These are phyloP conservation scores for Listrodromus nycthemerus DNA, from an alignment of 2,888 invertebrate genomes.

Conservation along the genomic window DNA sequence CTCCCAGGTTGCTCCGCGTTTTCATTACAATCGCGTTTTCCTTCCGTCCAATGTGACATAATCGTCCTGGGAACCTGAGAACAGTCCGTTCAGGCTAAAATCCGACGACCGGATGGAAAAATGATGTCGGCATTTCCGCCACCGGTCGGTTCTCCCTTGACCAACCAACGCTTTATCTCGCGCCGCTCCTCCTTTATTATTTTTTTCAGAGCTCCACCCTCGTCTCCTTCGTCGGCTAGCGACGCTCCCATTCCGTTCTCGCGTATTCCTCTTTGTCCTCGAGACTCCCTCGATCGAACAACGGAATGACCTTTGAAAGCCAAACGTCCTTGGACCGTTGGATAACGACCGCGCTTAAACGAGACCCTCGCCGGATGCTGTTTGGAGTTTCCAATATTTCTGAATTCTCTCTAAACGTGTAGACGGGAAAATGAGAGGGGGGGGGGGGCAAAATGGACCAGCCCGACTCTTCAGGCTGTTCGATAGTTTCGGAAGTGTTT, in stretches of 20 bases:
- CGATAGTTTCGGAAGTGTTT: too few species aligned
- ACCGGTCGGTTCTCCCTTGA: conserved; percentile 31
- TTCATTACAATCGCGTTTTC: too few species aligned
- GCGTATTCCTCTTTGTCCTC: neutral
- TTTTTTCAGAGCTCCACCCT: neutral
- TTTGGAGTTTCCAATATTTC: conserved; percentile 25
- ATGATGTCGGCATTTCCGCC: conserved; percentile 25
- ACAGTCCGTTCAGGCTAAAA: neutral
- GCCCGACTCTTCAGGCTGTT: too few species aligned
- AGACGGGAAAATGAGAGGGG: too few species aligned
- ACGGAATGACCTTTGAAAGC: neutral
- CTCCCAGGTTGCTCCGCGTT: too few species aligned
- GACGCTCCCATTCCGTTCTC: conserved; percentile 15
- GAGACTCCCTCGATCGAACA: conserved; percentile 23
- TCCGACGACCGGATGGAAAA: conserved; percentile 34
- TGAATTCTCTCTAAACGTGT: neutral
- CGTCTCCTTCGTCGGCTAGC: neutral
- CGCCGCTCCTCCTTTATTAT: neutral
- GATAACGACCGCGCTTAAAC: neutral
- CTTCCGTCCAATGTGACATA: too few species aligned
- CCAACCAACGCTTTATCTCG: conserved; percentile 22
- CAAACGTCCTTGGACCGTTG: conserved; percentile 1
- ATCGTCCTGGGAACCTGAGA: too few species aligned
- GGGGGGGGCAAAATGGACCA: too few species aligned
- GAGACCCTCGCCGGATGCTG: neutral